Base-by-base conservation (phyloP, 2,113 vertebrate species). In the Scartelaos histophorus region DNA sequence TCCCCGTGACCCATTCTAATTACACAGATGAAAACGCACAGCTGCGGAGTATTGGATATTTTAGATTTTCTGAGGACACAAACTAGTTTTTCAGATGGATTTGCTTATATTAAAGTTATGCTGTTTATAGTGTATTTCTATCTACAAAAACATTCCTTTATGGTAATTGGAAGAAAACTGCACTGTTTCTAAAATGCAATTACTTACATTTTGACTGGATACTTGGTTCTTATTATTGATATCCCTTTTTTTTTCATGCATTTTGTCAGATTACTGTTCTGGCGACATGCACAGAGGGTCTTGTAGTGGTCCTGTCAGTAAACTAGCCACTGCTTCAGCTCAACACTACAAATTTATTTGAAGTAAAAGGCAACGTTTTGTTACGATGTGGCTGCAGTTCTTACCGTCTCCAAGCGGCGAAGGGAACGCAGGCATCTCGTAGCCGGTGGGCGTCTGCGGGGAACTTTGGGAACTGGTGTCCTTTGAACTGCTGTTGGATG, bases 371-470 rank as follows among this genome's bases (percentile, higher is more conserved):
- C 25, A 66, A 62, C 67, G 56, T 68, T 71, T 70, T 56, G 2
- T 7, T 54, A 47, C 2, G 13, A 47, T 47, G 38, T 38, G 35
- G 35, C 10, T 51, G 21, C 19, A 16, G 73, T n/a, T 60, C 79
- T 92, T 94, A 99, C 97, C 98, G 88, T 98, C 97, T 29, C 93
- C 88, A 67, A 95, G 93, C 29, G 95, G 93, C 45, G 93, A 94
- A 72, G 95, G 95, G 85, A 97, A 94, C 75, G 94, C 91, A 3
- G 94, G 92, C 85, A 95, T 91, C 81, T 99, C 96, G 0, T 94
- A 94, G 84, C 94, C 93, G 0, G 95, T 95, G 0, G 95, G 96
- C 7, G 97, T 98, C 93, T 97, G 96, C 12, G 97, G 96, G 81
- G 97, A 97, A 85, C 89, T 95, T 80, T 94, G 95, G 67, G 95